Evolutionary conservation across 2,797 vertebrate genomes (phyloP).

Genomic region (Enteromius viviparus): DNA sequence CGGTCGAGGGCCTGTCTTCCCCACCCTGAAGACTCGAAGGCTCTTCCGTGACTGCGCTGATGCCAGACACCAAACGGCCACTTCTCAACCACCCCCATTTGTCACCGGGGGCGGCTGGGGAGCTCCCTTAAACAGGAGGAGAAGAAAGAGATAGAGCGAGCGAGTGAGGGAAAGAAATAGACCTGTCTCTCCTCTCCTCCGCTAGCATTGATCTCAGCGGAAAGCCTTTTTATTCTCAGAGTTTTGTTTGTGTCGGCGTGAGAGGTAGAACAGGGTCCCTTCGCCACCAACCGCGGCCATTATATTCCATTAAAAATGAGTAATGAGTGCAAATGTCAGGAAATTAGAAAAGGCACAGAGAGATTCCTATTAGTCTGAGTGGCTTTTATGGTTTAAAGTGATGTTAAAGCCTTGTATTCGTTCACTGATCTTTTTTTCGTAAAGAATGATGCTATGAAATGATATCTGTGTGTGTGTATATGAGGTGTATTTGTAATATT

Average conservation of each 20-base stretch:
- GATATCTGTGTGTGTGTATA: background rate
- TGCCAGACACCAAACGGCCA: conserved; percentile 86
- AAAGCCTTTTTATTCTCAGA: conserved; percentile 73
- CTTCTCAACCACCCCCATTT: conserved; percentile 85
- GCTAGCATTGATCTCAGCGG: conserved; percentile 74
- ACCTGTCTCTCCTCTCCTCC: conserved; percentile 64
- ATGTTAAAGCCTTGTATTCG: conserved; percentile 9
- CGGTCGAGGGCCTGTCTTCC: conserved; percentile 79
- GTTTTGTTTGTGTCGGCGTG: conserved; percentile 66
- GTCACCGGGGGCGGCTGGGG: conserved; percentile 84
- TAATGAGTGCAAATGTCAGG: conserved; percentile 43
- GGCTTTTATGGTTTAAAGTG: conserved; percentile 1
- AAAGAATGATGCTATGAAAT: background rate
- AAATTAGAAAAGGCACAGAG: conserved; percentile 15
- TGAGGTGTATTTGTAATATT: background rate
- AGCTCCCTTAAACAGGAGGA: conserved; percentile 79
- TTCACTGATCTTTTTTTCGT: background rate
- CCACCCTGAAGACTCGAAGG: conserved; percentile 79
- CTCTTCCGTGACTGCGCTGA: conserved; percentile 78
- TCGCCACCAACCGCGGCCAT: conserved; percentile 51
- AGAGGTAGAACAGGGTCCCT: conserved; percentile 37
- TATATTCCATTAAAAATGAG: conserved; percentile 59
- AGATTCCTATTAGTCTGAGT: conserved; percentile 9
- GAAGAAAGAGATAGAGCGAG: conserved; percentile 74
- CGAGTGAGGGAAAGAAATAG: conserved; percentile 72